Evolutionary conservation across 2,797 vertebrate genomes (phyloP).

Genomic region (Halcyon badia): DNA sequence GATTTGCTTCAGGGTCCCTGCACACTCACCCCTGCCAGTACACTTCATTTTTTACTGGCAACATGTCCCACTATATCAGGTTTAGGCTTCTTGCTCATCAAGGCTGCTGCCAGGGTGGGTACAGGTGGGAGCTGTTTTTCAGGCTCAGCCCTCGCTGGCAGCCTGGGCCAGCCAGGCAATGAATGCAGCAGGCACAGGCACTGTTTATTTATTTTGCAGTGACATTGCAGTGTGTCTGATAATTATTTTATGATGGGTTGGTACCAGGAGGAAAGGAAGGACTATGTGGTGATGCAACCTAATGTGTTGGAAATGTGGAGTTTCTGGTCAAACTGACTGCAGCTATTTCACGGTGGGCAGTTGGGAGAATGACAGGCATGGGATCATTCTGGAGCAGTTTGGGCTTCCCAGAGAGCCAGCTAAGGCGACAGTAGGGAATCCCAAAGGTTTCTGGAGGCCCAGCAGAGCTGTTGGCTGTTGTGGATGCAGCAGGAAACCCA

Average conservation of each 20-base stretch:
- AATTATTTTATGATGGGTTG: conserved; percentile 9
- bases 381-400: neutral
- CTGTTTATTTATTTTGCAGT: neutral
- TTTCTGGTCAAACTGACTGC: neutral
- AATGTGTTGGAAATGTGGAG: neutral
- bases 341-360: neutral
- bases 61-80: neutral
- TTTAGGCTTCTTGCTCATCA: conserved; percentile 29
- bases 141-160: neutral
- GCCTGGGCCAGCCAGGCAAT: neutral
- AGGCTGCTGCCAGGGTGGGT: conserved; percentile 37
- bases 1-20: conserved; percentile 53
- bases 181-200: neutral
- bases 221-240: neutral
- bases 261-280: neutral
- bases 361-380: neutral
- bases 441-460: neutral
- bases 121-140: conserved; percentile 47
- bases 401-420: neutral
- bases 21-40: conserved; percentile 23
- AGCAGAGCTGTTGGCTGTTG: neutral
- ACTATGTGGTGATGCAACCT: neutral
- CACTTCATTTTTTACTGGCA: conserved; percentile 45
- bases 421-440: neutral
- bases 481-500: neutral